phyloP scores from a whole-genome alignment of 2,888 invertebrate species.

The Hirtodrosophila histrioides region DNA sequence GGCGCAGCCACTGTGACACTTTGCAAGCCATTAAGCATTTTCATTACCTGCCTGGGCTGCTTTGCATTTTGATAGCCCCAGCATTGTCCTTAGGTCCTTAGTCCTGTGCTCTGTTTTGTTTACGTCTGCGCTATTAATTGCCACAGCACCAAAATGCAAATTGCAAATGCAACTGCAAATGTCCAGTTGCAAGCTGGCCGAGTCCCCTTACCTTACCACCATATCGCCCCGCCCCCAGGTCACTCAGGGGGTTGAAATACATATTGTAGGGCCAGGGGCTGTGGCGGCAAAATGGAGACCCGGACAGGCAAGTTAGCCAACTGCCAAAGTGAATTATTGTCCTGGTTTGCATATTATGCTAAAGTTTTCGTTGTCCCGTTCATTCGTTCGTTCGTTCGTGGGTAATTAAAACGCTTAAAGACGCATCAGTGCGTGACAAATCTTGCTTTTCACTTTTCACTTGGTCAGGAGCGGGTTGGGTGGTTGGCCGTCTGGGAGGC shows the following conservation, averaged over 20 bases:
- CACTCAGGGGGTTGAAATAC: too few relatives aligned
- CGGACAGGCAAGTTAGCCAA: conserved; percentile 56
- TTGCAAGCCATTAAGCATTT: conserved; percentile 79
- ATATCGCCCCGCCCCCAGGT: too few relatives aligned
- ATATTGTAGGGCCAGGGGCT: too few relatives aligned
- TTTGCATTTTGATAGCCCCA: conserved; percentile 76
- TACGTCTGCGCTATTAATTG: conserved; percentile 80
- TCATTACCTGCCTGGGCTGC: conserved; percentile 73
- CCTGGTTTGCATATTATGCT: conserved; percentile 77
- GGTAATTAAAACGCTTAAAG: conserved; percentile 82
- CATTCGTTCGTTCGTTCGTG: conserved; percentile 61
- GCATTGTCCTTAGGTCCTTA: conserved; percentile 49
- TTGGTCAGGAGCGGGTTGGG: conserved; percentile 26
- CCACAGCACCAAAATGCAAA: conserved; percentile 77
- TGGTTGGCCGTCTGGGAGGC: not conserved
- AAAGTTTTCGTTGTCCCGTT: conserved; percentile 59
- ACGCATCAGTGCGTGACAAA: conserved; percentile 82
- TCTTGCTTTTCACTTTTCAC: conserved; percentile 82
- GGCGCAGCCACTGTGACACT: conserved; percentile 78
- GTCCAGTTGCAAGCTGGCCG: conserved; percentile 38
- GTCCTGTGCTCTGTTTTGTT: conserved; percentile 60
- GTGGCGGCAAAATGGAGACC: not conserved
- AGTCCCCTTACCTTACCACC: too few relatives aligned
- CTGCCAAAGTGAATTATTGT: conserved; percentile 80
- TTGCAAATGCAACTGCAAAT: conserved; percentile 73